A percentile compares a stretch with the other conserved stretches of the same genome.
Conservation (phyloP, 2,797 vertebrate species). For the Lindbergichthys nudifrons region DNA sequence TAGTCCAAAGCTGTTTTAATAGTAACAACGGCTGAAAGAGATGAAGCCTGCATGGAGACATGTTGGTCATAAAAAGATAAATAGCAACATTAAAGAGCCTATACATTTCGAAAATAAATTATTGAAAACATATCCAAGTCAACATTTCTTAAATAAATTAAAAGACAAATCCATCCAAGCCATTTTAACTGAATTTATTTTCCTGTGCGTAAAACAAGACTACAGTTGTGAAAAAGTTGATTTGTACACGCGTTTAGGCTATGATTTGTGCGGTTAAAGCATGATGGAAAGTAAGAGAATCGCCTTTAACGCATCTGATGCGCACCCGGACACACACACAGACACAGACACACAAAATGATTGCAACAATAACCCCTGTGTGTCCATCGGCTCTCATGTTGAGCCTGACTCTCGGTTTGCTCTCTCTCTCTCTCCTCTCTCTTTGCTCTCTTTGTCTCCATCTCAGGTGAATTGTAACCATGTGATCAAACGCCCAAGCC, state of each 20-base stretch:
- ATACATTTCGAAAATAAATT: neutral
- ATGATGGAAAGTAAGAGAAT: slow-evolving; percentile 57
- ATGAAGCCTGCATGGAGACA: too few relatives aligned
- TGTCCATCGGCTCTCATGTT: slow-evolving; percentile 75
- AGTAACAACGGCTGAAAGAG: neutral
- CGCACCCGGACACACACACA: slow-evolving; percentile 20
- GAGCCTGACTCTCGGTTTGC: slow-evolving; percentile 83
- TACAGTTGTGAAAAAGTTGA: neutral
- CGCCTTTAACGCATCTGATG: slow-evolving; percentile 56
- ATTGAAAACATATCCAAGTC: neutral
- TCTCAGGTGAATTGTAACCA: slow-evolving; percentile 90
- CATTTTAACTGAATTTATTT: neutral
- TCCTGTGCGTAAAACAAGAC: neutral
- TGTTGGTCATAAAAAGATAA: neutral
- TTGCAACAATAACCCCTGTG: slow-evolving; percentile 86
- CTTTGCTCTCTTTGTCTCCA: slow-evolving; percentile 88
- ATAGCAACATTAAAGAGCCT: neutral
- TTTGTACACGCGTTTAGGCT: slow-evolving; percentile 38
- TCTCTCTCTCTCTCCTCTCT: slow-evolving; percentile 79
- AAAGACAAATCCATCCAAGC: neutral
- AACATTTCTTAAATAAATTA: neutral
- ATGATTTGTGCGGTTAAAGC: slow-evolving; percentile 42
- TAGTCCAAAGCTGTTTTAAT: neutral
- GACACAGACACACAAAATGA: slow-evolving; percentile 41
- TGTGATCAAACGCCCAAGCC: slow-evolving; percentile 89